phyloP scores from a whole-genome alignment of 2,797 vertebrate genomes.

The Poecilia velifera region DNA sequence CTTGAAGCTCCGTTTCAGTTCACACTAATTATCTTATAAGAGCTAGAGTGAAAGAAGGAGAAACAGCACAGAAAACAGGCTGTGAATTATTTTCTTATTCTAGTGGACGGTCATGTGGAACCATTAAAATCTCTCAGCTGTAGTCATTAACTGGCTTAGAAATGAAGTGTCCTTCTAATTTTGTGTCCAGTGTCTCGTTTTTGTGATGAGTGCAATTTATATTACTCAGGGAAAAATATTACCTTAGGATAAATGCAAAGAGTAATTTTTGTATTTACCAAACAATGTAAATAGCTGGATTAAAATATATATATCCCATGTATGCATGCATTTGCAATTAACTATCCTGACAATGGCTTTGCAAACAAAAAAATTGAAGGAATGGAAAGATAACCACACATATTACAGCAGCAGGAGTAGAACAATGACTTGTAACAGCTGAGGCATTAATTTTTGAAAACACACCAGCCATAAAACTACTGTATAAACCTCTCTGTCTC shows the following conservation, averaged over 20 bases:
- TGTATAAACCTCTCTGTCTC: slow-evolving; percentile 2
- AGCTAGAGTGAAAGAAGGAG: slow-evolving; percentile 34
- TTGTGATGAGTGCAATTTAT: slow-evolving; percentile 51
- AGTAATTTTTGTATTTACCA: slow-evolving; percentile 35
- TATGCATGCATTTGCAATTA: slow-evolving; percentile 32
- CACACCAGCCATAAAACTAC: slow-evolving; percentile 20
- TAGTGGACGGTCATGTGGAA: slow-evolving; percentile 63
- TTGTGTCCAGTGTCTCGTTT: slow-evolving; percentile 44
- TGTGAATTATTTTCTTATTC: slow-evolving; percentile 58
- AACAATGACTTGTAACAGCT: slow-evolving; percentile 17
- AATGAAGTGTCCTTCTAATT: slow-evolving; percentile 66
- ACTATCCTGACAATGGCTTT: slow-evolving; percentile 15
- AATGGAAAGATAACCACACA: slow-evolving; percentile 3
- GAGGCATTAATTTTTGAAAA: slow-evolving; percentile 4
- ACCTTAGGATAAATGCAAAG: slow-evolving; percentile 50
- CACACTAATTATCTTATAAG: slow-evolving; percentile 69
- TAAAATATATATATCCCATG: not conserved
- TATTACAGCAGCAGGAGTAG: not conserved
- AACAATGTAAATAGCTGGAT: slow-evolving; percentile 19
- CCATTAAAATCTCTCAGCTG: slow-evolving; percentile 74
- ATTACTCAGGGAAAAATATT: slow-evolving; percentile 35
- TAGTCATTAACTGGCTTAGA: slow-evolving; percentile 66
- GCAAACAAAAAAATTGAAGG: slow-evolving; percentile 6
- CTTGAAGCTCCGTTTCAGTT: slow-evolving; percentile 67
- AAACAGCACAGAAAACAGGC: slow-evolving; percentile 24